Evolutionary conservation across 2,797 vertebrate genomes (phyloP), one percentile per base, ranked within the genome.

Genomic region (Sphaeramia orbicularis): DNA sequence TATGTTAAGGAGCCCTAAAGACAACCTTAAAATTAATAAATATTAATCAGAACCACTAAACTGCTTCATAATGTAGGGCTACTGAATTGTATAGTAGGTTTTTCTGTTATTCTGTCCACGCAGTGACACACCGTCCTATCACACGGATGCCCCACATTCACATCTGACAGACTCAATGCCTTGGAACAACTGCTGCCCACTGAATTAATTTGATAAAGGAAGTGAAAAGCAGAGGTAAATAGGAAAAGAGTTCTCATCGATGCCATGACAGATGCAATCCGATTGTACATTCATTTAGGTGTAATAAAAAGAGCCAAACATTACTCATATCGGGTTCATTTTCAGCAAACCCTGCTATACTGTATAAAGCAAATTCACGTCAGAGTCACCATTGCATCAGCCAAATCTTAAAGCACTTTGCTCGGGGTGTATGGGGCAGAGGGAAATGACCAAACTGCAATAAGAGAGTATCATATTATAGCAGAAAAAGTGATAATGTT

Each of bases 401-500:
- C 47, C 47, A 40, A 7, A 74, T 43, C 53, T 8, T 4, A n/a
- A 35, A 58, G 50, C 36, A 65, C 51, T 59, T 30, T 41, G 41
- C 14, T 57, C 44, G 61, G 37, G 61, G 37, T 36, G 12, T 30
- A 65, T 15, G 1, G 8, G 21, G 24, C 24, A 12, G 21, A 48
- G 9, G 35, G 37, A 72, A 51, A 52, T 40, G 45, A 45, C 48
- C 65, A 65, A 32, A 48, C 15, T 37, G 47, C 55, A 76, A 71
- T 50, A 74, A 27, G 30, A 60, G 45, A 15, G 32, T 43, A 67
- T 65, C 48, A 61, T n/a, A 56, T 78, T 66, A 68, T 70, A 71
- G 65, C 38, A 74, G 58, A 67, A 74, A 78, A 48, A 44, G 61
- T 63, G 32, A 49, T 43, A 44, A 72, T 59, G 54, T n/a, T 65